Evolutionary conservation across 1,140 invertebrate species (phyloP), one percentile per base, ranked within the genome.

Genomic region (Stenopsyche tienmushanensis): DNA sequence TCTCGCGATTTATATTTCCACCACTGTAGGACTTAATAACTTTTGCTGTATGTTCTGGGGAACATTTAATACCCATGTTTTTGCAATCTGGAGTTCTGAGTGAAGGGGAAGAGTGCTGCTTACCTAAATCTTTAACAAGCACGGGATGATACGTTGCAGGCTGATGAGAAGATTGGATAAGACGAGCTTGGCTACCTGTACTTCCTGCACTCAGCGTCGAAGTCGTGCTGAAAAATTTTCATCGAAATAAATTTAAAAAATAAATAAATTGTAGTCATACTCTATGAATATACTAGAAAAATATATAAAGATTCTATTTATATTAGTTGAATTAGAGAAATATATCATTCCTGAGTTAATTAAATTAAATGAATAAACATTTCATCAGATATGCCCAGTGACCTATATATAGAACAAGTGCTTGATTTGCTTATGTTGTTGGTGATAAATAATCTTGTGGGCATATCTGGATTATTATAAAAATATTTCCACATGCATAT

Each of bases 181-280:
- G 85, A 72, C 92, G 87, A 17, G 94, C 94, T 77, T 96, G 93
- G 74, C 91, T 94, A 71, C 93, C 92, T 45, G 92, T 96, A 77
- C 93, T 96, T 71, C 94, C 93, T 64, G 93, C 93, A 67, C 93
- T 96, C 74, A 95, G 86, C 9, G 94, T 96, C 63, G 93, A 96
- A 64, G 93, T 93, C 70, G 93, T 96, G 82, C 92, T 91, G 78
- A 47, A 72, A 76, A 60, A 21, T 44, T 13, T 41, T 24, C 34
- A 63, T 39, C 34, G 9, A 21, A 18, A 24, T n/a, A 49, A 41
- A 50, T 25, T 47, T 39, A 44, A 24, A 34, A 47, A 58, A 59
- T 2, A 57, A 34, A 3, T 44, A 8, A 39, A 39, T 39, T 39
- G 5, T 39, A 39, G 29, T 39, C 13, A 39, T 8, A 8, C 5